phyloP scores from a whole-genome alignment of 2,888 invertebrate species.

The Copidosoma aretas region DNA sequence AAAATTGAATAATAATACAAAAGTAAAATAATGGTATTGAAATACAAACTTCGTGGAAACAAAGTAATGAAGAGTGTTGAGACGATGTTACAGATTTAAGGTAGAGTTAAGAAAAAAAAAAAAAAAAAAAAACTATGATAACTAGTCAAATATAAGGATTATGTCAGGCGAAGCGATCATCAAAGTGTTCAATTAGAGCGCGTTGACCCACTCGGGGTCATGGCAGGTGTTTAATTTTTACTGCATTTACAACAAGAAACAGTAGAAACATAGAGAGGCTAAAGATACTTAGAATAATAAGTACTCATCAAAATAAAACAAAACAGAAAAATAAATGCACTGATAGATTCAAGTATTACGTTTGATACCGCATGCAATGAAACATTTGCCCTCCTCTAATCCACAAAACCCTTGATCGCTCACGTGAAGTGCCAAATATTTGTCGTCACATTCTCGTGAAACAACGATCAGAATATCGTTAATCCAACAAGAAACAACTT shows the following conservation, averaged over 20 bases:
- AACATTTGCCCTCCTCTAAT: not conserved
- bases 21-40: constrained; percentile 12
- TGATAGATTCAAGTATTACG: constrained; percentile 28
- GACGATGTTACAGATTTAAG: constrained; percentile 26
- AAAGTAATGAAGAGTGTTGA: constrained; percentile 16
- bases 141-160: constrained; percentile 39
- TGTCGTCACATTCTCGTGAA: not conserved
- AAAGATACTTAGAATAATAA: constrained; percentile 31
- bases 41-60: not conserved
- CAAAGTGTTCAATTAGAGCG: constrained; percentile 40
- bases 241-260: constrained; percentile 11
- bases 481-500: not conserved
- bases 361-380: constrained; percentile 5
- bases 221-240: constrained; percentile 22
- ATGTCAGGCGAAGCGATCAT: constrained; percentile 24
- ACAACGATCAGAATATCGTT: not conserved
- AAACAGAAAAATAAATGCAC: constrained; percentile 18
- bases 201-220: constrained; percentile 17
- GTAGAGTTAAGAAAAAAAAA: constrained; percentile 13
- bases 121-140: not conserved
- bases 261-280: constrained; percentile 2
- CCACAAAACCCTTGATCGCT: constrained; percentile 11
- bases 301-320: constrained; percentile 30
- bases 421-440: not conserved
- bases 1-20: constrained; percentile 15